phyloP scores from a whole-genome alignment of 2,888 invertebrate genomes.

The Myopa testacea region DNA sequence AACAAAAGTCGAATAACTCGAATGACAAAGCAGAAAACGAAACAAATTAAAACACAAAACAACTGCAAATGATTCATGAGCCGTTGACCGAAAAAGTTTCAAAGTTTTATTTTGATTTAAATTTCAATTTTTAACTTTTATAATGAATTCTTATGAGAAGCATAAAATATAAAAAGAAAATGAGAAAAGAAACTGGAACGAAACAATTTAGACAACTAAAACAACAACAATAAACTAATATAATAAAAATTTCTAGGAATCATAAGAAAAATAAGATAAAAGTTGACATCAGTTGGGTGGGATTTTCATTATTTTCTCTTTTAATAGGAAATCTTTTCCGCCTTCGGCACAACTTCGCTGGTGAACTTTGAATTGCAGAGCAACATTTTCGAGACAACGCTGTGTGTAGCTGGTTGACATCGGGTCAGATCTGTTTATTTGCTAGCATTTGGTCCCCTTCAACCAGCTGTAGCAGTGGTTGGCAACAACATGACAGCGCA shows the following conservation, averaged over 20 bases:
- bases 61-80: neutral
- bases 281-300: too few relatives aligned
- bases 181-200: neutral
- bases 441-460: constrained; percentile 80
- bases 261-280: neutral
- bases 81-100: neutral
- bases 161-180: too few relatives aligned
- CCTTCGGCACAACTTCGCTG: neutral
- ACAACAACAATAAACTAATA: neutral
- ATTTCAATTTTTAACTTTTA: neutral
- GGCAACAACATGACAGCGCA: constrained; percentile 58
- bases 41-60: neutral
- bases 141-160: neutral
- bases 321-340: neutral
- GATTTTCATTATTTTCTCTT: neutral
- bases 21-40: too few relatives aligned
- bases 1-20: too few relatives aligned
- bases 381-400: constrained; percentile 60
- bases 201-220: neutral
- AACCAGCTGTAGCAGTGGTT: constrained; percentile 78
- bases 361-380: neutral
- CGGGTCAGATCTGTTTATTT: constrained; percentile 74
- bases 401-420: constrained; percentile 76
- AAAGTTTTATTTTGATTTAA: neutral
- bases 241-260: neutral